phyloP scores from a whole-genome alignment of 2,113 vertebrate genomes.

The Ochotona princeps region DNA sequence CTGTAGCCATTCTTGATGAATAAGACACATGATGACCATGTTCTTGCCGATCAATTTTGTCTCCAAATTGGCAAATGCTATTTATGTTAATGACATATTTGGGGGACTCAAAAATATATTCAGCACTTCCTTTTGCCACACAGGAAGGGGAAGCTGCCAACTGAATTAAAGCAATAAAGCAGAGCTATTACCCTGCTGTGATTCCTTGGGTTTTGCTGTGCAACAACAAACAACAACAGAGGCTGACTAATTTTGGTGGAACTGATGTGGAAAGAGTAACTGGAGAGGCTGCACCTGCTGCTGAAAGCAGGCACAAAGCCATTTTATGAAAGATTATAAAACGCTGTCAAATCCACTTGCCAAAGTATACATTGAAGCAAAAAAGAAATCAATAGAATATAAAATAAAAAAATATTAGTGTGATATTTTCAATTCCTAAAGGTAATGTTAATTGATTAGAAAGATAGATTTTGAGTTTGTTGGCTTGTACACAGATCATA shows the following conservation, averaged over 20 bases:
- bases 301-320: not conserved
- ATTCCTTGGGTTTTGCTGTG: not conserved
- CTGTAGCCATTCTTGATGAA: slow-evolving; percentile 45
- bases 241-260: not conserved
- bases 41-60: slow-evolving; percentile 46
- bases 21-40: slow-evolving; percentile 42
- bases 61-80: slow-evolving; percentile 16
- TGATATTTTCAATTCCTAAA: not conserved
- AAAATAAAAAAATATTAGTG: not conserved
- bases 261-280: not conserved
- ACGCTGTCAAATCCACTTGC: not conserved
- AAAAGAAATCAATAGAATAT: not conserved
- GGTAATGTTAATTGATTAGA: not conserved
- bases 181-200: not conserved
- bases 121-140: not conserved
- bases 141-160: not conserved
- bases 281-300: not conserved
- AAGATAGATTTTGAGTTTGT: not conserved
- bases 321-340: not conserved
- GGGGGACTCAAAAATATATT: not conserved
- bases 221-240: not conserved
- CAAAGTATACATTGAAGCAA: not conserved
- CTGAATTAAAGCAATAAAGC: not conserved
- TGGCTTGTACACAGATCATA: not conserved
- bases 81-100: slow-evolving; percentile 4